Evolutionary conservation across 2,888 invertebrate genomes (phyloP).

Genomic region (Mythimna pallens): DNA sequence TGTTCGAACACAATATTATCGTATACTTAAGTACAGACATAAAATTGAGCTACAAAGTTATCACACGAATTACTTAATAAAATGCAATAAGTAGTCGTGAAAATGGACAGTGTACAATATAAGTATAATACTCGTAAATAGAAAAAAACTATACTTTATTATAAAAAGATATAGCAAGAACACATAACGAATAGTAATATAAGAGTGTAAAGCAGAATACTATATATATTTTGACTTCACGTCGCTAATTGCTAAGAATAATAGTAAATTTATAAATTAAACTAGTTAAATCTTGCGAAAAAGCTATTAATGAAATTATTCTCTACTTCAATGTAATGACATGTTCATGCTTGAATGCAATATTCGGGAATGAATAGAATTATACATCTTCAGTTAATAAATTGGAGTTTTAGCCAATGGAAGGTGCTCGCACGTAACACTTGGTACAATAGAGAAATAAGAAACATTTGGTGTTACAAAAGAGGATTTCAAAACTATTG

Average conservation of each 20-base stretch:
- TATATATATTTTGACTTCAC: slow-evolving; percentile 72
- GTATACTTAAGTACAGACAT: slow-evolving; percentile 81
- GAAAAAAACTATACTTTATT: slow-evolving; percentile 64
- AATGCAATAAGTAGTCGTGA: slow-evolving; percentile 80
- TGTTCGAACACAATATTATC: slow-evolving; percentile 78
- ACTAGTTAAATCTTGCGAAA: slow-evolving; percentile 40
- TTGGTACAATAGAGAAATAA: neutral
- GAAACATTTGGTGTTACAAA: neutral
- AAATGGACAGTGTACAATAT: slow-evolving; percentile 70
- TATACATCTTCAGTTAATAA: slow-evolving; percentile 39
- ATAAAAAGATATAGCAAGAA: slow-evolving; percentile 82
- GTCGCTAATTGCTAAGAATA: slow-evolving; percentile 86
- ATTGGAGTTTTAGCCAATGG: slow-evolving; percentile 7
- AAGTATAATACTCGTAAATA: slow-evolving; percentile 63
- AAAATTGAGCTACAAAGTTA: slow-evolving; percentile 86
- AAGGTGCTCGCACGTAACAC: slow-evolving; percentile 29
- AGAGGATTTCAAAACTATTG: neutral
- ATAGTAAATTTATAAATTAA: slow-evolving; percentile 48
- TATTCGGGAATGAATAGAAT: slow-evolving; percentile 54
- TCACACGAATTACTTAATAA: slow-evolving; percentile 82
- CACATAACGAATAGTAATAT: slow-evolving; percentile 71
- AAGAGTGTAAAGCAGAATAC: slow-evolving; percentile 72
- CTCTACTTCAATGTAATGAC: slow-evolving; percentile 34
- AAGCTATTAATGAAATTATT: slow-evolving; percentile 34
- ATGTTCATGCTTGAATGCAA: slow-evolving; percentile 48